phyloP scores from a whole-genome alignment of 2,888 invertebrate genomes.

The Drosophila conformis region DNA sequence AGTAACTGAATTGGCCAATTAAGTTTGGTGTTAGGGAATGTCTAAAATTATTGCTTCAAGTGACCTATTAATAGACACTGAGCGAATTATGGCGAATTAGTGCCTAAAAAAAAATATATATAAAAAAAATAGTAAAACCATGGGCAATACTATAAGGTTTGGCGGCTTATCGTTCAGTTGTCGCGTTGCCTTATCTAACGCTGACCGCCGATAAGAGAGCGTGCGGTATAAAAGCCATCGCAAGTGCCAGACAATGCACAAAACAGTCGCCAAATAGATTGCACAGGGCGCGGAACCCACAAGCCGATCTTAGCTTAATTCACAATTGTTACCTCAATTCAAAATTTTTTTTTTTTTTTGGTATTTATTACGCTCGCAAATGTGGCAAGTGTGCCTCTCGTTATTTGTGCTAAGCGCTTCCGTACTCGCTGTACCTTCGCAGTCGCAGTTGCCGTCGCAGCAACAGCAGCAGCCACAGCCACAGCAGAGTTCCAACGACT shows the following conservation, averaged over 20 bases:
- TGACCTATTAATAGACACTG: constrained; percentile 65
- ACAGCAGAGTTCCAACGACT: constrained; percentile 59
- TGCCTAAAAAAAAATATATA: not conserved
- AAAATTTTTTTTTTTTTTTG: not conserved
- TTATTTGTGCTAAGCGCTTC: constrained; percentile 35
- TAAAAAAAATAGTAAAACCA: not conserved
- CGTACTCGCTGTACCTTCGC: constrained; percentile 38
- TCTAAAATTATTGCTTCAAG: constrained; percentile 36
- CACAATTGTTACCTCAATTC: not conserved
- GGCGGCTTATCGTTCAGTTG: constrained; percentile 57
- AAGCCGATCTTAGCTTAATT: constrained; percentile 8
- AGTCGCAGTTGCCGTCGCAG: not conserved
- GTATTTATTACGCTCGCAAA: constrained; percentile 15
- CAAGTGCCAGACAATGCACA: constrained; percentile 48
- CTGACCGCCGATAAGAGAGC: constrained; percentile 71
- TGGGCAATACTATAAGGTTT: constrained; percentile 28
- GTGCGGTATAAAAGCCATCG: constrained; percentile 59
- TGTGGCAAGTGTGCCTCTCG: constrained; percentile 36
- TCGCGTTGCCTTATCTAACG: constrained; percentile 47
- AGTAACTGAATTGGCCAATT: constrained; percentile 28
- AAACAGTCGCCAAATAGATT: constrained; percentile 61
- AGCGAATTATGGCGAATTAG: constrained; percentile 66
- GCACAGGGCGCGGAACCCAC: constrained; percentile 48
- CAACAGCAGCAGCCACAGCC: not conserved
- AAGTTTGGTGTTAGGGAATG: constrained; percentile 44